Percentiles rank a stretch among this genome's conserved stretches.
phyloP scores from a whole-genome alignment of 2,888 invertebrate species.

The Pollenia angustigena region DNA sequence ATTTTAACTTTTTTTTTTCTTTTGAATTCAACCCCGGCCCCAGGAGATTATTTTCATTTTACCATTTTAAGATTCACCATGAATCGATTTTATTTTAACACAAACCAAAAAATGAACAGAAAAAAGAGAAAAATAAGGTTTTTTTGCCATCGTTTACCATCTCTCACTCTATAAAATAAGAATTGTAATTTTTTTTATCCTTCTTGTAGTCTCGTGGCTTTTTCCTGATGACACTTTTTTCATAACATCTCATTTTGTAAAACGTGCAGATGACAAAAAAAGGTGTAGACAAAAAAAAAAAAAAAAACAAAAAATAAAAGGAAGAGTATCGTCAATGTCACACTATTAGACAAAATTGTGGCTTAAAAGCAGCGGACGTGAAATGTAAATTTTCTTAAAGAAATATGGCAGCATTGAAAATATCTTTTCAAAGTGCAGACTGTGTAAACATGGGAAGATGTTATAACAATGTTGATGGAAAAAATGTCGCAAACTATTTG shows the following conservation, averaged over 20 bases:
- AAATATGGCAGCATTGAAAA: not conserved
- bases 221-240: not conserved
- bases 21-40: too few species aligned
- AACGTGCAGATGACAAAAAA: not conserved
- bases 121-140: too few species aligned
- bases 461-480: not conserved
- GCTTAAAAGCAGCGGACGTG: not conserved
- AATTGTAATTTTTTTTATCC: too few species aligned
- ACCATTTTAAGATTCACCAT: too few species aligned
- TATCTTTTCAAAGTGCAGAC: constrained; percentile 17
- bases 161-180: too few species aligned
- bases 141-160: too few species aligned
- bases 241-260: not conserved
- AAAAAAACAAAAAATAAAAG: not conserved
- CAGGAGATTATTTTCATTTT: too few species aligned
- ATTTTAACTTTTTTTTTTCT: too few species aligned
- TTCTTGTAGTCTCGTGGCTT: too few species aligned
- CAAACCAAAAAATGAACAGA: too few species aligned
- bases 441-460: not conserved
- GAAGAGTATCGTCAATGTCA: not conserved
- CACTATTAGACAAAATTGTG: not conserved
- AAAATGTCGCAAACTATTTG: constrained; percentile 13
- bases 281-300: too few species aligned
- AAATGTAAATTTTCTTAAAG: not conserved
- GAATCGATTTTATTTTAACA: too few species aligned